phyloP scores from a whole-genome alignment of 2,113 vertebrate species.

The human (Homo sapiens) region DNA sequence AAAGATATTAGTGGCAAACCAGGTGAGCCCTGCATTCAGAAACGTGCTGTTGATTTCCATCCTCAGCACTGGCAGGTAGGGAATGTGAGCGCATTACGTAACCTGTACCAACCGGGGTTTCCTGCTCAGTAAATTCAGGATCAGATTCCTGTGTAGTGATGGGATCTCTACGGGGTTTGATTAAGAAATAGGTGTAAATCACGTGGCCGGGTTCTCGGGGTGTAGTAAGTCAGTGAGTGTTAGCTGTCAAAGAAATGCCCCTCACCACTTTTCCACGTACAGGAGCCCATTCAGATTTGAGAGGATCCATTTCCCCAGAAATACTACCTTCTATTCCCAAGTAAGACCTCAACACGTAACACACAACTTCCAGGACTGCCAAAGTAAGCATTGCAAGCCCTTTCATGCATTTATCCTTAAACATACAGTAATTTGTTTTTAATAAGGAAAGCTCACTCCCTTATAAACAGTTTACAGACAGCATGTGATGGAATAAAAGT shows the following conservation, averaged over 20 bases:
- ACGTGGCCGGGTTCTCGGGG: background rate
- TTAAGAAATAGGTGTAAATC: no score
- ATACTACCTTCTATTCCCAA: background rate
- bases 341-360: background rate
- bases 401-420: background rate
- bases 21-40: rapidly evolving
- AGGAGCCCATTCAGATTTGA: rapidly evolving
- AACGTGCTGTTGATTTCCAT: rapidly evolving
- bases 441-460: conserved; percentile 49
- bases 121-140: background rate
- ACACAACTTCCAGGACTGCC: background rate
- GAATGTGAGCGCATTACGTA: rapidly evolving
- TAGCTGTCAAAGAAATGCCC: rapidly evolving
- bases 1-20: rapidly evolving
- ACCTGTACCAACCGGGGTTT: no score
- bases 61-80: rapidly evolving
- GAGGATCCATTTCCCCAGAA: background rate
- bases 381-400: background rate
- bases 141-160: rapidly evolving
- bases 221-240: rapidly evolving
- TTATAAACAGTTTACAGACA: conserved; percentile 62
- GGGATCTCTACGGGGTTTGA: rapidly evolving
- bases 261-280: rapidly evolving
- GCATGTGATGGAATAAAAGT: conserved; percentile 60
- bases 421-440: background rate